Percentiles rank a stretch among this genome's conserved stretches.
Evolutionary conservation across 1,140 invertebrate species (phyloP).

Genomic region (Meloidogyne hapla): DNA sequence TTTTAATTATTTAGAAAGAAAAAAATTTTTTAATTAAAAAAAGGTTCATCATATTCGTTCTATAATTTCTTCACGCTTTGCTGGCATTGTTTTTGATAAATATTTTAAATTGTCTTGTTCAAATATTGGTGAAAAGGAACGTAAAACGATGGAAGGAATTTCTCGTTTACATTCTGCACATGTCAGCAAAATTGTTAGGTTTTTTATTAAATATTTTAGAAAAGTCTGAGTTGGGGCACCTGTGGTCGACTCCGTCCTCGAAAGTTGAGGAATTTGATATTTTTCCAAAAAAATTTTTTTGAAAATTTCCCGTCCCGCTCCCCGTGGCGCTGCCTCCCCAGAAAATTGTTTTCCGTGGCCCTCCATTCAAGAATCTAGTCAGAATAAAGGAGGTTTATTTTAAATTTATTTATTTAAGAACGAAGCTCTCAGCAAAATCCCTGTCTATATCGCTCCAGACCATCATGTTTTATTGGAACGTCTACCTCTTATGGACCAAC

Average conservation of each 20-base stretch:
- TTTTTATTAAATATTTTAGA: no score
- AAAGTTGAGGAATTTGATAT: no score
- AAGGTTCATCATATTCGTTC: neutral
- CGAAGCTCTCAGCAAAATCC: conserved; percentile 18
- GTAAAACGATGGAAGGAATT: conserved; percentile 19
- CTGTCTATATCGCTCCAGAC: conserved; percentile 20
- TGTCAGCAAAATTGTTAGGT: conserved; percentile 17
- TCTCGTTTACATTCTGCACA: conserved; percentile 20
- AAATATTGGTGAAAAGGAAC: conserved; percentile 12
- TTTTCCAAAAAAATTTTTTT: neutral
- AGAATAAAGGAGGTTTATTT: no score
- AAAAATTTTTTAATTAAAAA: neutral
- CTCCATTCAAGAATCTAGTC: no score
- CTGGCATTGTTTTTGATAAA: conserved; percentile 12
- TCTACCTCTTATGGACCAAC: conserved; percentile 8
- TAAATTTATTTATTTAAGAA: conserved; percentile 14
- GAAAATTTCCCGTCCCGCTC: no score
- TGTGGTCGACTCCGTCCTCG: no score
- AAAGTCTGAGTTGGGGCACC: no score
- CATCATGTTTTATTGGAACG: conserved; percentile 6
- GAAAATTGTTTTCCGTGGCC: no score
- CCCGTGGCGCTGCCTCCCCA: no score
- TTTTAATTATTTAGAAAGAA: neutral
- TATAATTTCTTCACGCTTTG: neutral
- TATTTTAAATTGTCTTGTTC: conserved; percentile 14